Evolutionary conservation across 2,888 invertebrate genomes (phyloP).

Genomic region (Pristionchus entomophagus): DNA sequence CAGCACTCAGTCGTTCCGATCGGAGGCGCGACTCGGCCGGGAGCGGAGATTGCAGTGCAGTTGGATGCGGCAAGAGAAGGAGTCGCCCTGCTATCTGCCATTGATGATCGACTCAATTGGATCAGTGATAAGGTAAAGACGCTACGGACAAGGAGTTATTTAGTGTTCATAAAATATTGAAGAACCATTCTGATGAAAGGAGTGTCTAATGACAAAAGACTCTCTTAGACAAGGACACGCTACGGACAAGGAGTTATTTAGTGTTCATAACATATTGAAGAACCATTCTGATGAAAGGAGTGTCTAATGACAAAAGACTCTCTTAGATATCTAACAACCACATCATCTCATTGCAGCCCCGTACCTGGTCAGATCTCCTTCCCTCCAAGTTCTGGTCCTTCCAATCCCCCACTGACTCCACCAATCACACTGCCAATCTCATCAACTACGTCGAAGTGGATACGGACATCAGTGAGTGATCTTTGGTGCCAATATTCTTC

Average conservation of each 20-base stretch:
- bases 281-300: no score
- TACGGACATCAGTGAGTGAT: slow-evolving; percentile 32
- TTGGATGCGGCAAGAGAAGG: slow-evolving; percentile 43
- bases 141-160: no score
- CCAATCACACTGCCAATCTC: slow-evolving; percentile 42
- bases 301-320: slow-evolving; percentile 60
- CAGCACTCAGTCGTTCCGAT: slow-evolving; percentile 11
- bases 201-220: no score
- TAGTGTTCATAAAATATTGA: no score
- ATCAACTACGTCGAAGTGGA: slow-evolving; percentile 29
- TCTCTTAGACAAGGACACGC: no score
- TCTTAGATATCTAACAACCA: slow-evolving; percentile 49
- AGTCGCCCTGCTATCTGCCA: slow-evolving; percentile 56
- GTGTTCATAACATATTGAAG: no score
- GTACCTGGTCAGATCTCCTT: slow-evolving; percentile 7
- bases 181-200: no score
- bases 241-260: no score
- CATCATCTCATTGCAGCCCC: background rate
- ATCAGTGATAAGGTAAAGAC: slow-evolving; percentile 34
- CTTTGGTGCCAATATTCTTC: background rate
- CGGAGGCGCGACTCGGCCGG: slow-evolving; percentile 48
- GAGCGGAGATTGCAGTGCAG: slow-evolving; percentile 52
- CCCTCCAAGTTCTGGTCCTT: slow-evolving; percentile 48
- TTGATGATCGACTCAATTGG: slow-evolving; percentile 61
- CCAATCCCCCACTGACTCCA: slow-evolving; percentile 41